phyloP scores from a whole-genome alignment of 2,113 vertebrate genomes.

The Cavia porcellus region DNA sequence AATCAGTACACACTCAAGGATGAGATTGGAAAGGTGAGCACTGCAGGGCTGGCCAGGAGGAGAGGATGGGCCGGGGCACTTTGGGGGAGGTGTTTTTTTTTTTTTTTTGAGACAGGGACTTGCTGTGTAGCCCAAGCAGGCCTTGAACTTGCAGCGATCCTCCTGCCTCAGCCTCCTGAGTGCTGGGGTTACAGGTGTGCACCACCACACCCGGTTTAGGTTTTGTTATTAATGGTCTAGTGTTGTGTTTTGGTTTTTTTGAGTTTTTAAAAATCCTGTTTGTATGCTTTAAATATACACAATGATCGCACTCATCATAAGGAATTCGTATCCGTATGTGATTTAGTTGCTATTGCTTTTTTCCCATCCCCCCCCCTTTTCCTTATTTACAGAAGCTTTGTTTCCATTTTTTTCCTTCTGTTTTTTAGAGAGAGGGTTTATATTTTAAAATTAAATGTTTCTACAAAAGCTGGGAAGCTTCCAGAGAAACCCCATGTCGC shows the following conservation, averaged over 20 bases:
- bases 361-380: neutral
- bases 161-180: neutral
- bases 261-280: neutral
- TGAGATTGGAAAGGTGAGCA: slow-evolving; percentile 97
- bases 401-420: neutral
- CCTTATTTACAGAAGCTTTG: neutral
- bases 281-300: neutral
- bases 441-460: slow-evolving; percentile 32
- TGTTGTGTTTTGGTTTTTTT: neutral
- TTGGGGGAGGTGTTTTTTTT: neutral
- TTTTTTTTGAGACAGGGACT: neutral
- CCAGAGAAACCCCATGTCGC: neutral
- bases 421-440: neutral
- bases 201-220: neutral
- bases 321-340: neutral
- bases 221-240: neutral
- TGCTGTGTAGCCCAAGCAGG: neutral
- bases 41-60: neutral
- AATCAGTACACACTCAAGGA: slow-evolving; percentile 99
- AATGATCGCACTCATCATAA: neutral
- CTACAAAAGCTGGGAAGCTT: slow-evolving; percentile 27
- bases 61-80: neutral
- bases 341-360: neutral
- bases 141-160: neutral
- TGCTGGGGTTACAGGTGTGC: neutral